These are phyloP conservation scores for Cheilosia scutellata DNA, from an alignment of 2,888 invertebrate genomes.

Conservation along the genomic window DNA sequence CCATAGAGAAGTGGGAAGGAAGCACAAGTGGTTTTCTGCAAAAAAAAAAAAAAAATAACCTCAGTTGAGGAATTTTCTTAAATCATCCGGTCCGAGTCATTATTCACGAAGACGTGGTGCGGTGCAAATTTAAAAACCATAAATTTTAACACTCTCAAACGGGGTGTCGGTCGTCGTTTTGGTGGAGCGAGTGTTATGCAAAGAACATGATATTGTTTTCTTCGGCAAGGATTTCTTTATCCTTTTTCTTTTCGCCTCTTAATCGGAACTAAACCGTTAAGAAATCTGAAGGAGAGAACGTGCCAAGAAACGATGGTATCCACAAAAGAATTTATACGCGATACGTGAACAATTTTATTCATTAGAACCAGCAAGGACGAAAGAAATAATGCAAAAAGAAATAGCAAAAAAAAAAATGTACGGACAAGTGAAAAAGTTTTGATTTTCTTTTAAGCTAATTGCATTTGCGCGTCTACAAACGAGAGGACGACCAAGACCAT, in stretches of 20 bases:
- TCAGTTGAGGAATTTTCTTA: constrained; percentile 45
- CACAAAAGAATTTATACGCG: constrained; percentile 64
- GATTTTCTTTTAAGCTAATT: constrained; percentile 75
- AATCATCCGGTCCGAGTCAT: constrained; percentile 55
- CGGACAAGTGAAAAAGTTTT: constrained; percentile 64
- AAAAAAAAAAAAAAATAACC: neutral
- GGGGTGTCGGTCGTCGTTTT: constrained; percentile 17
- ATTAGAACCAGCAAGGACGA: constrained; percentile 32
- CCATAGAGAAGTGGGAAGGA: constrained; percentile 7
- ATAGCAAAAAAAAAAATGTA: neutral
- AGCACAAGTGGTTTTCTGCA: constrained; percentile 9
- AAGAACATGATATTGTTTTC: constrained; percentile 73
- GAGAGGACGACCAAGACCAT: neutral
- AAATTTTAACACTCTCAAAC: constrained; percentile 63
- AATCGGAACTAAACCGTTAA: constrained; percentile 63
- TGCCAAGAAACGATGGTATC: constrained; percentile 60
- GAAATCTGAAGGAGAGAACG: constrained; percentile 61
- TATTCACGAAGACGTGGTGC: constrained; percentile 66
- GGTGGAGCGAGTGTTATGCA: constrained; percentile 48
- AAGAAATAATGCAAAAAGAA: neutral
- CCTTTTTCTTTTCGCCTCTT: constrained; percentile 34
- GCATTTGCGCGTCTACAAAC: constrained; percentile 35
- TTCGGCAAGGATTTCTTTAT: constrained; percentile 48
- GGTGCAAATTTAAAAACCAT: constrained; percentile 63
- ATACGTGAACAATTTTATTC: constrained; percentile 74